phyloP scores from a whole-genome alignment of 1,140 invertebrate genomes.

The Cyclina sinensis region DNA sequence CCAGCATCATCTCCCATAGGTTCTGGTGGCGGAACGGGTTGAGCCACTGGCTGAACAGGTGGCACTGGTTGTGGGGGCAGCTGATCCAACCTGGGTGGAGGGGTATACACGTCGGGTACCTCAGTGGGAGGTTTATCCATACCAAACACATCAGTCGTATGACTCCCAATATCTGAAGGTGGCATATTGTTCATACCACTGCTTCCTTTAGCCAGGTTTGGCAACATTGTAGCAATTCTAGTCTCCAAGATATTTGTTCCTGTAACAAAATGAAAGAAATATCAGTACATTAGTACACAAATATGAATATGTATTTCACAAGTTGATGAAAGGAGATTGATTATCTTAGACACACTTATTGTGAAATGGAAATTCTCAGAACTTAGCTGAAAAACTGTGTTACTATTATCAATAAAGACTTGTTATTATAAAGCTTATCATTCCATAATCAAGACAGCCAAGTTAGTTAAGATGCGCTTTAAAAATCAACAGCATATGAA shows the following conservation, averaged over 20 bases:
- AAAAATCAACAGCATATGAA: too few species aligned
- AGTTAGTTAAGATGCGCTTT: too few species aligned
- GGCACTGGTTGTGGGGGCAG: constrained; percentile 47
- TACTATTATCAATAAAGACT: too few species aligned
- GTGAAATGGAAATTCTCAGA: too few species aligned
- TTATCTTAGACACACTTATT: too few species aligned
- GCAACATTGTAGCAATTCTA: constrained; percentile 45
- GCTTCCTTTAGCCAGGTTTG: constrained; percentile 51
- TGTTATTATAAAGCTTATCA: too few species aligned
- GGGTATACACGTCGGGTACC: constrained; percentile 29
- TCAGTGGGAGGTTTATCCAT: background rate
- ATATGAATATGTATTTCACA: too few species aligned
- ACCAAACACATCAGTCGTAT: background rate
- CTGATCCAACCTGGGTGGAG: constrained; percentile 38
- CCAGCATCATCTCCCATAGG: constrained; percentile 70
- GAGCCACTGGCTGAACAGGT: too few species aligned
- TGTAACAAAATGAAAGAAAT: constrained; percentile 25
- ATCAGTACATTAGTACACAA: too few species aligned
- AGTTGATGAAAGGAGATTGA: too few species aligned
- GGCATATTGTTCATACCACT: constrained; percentile 10
- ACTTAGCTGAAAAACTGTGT: too few species aligned
- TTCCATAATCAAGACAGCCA: too few species aligned
- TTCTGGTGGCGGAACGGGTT: background rate
- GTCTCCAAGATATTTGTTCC: constrained; percentile 62
- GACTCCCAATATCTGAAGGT: background rate